These are phyloP conservation scores for Phocoena phocoena DNA, from an alignment of 2,113 vertebrate genomes.

Conservation along the genomic window DNA sequence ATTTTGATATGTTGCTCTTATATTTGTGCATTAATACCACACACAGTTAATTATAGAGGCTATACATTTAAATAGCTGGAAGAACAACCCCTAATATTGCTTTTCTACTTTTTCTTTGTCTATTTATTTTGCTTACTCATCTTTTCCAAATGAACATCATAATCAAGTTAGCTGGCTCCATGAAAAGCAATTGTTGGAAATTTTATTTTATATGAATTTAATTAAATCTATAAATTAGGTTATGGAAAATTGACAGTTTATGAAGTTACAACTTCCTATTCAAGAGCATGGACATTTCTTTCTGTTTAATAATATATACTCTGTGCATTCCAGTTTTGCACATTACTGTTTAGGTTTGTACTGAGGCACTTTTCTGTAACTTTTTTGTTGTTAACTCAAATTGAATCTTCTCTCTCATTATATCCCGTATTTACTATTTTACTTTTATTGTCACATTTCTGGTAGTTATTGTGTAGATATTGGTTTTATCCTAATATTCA, in stretches of 20 bases:
- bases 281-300: background rate
- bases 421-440: background rate
- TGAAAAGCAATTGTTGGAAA: no score
- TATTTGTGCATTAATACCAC: no score
- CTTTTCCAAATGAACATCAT: no score
- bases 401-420: background rate
- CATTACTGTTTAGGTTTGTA: background rate
- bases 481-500: background rate
- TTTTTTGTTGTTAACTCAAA: background rate
- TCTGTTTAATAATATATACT: background rate
- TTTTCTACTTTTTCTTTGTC: background rate
- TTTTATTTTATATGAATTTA: no score
- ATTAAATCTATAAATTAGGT: no score
- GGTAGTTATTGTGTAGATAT: background rate
- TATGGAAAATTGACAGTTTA: no score
- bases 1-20: no score
- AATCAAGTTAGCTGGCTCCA: no score
- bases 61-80: background rate
- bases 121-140: background rate
- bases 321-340: background rate
- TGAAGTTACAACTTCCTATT: background rate
- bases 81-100: background rate
- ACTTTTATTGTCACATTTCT: background rate
- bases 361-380: background rate
- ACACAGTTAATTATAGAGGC: background rate